phyloP scores from a whole-genome alignment of 2,113 vertebrate species.

The Onychostruthus taczanowskii region DNA sequence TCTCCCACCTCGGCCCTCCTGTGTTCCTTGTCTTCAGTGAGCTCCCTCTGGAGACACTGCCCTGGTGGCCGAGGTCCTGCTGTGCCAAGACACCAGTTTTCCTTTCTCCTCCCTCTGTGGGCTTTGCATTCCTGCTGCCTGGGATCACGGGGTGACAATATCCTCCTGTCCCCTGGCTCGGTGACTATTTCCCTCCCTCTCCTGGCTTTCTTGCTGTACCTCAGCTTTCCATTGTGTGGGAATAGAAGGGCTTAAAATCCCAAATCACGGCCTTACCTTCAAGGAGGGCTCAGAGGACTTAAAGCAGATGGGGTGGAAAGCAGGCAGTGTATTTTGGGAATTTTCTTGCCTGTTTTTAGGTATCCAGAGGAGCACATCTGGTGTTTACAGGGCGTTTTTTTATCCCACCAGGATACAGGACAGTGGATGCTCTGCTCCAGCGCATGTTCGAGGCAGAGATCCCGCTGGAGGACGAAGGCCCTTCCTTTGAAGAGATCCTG shows the following conservation, averaged over 20 bases:
- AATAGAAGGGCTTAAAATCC: neutral
- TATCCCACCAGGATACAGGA: conserved; percentile 82
- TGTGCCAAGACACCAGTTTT: neutral
- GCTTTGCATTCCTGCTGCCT: neutral
- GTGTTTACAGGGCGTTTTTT: neutral
- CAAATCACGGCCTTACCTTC: neutral
- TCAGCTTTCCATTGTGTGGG: neutral
- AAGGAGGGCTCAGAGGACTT: neutral
- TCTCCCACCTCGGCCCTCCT: neutral
- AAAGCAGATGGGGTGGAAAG: neutral
- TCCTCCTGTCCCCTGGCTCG: neutral
- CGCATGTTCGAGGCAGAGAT: conserved; percentile 92
- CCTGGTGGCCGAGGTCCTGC: neutral
- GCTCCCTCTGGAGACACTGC: neutral
- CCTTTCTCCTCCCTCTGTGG: neutral
- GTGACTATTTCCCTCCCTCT: neutral
- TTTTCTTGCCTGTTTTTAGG: neutral
- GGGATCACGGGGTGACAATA: neutral
- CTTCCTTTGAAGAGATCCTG: conserved; percentile 73
- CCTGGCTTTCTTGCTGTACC: neutral
- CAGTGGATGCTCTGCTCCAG: conserved; percentile 88
- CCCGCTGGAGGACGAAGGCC: conserved; percentile 77
- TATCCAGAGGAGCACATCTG: neutral
- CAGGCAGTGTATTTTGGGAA: neutral
- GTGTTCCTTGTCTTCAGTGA: neutral